Conservation (phyloP, 2,113 vertebrate species). For the Urocynchramus pylzowi region DNA sequence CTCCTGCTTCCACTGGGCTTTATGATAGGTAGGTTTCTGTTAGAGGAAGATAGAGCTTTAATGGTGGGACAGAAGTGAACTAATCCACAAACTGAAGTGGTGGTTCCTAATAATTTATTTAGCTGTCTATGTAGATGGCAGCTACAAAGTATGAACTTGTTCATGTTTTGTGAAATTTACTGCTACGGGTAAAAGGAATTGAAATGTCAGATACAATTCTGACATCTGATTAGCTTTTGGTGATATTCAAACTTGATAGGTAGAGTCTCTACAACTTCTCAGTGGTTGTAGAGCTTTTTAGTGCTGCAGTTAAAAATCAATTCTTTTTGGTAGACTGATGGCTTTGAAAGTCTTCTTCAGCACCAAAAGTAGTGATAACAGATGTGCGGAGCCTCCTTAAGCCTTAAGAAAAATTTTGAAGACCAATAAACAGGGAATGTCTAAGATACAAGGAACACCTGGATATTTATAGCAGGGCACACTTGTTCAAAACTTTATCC, state of each 20-base stretch:
- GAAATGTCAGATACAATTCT: not conserved
- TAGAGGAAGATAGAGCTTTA: not conserved
- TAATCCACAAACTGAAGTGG: not conserved
- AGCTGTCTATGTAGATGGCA: not conserved
- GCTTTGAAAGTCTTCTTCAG: not conserved
- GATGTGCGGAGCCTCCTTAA: not conserved
- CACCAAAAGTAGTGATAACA: not conserved
- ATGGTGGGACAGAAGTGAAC: not conserved
- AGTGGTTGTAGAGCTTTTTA: not conserved
- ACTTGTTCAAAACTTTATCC: not conserved
- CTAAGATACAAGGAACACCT: not conserved
- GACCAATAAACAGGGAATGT: not conserved
- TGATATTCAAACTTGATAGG: not conserved
- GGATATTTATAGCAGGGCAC: not conserved
- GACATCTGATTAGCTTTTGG: not conserved
- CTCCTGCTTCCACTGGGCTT: not conserved
- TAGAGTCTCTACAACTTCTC: not conserved
- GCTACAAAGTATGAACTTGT: not conserved
- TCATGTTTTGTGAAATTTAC: not conserved
- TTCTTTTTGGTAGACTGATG: not conserved
- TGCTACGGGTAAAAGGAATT: not conserved
- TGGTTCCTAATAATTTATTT: not conserved
- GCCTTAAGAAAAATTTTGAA: not conserved
- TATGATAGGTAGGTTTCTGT: not conserved
- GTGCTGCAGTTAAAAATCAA: not conserved